These are phyloP conservation scores for Drosophila kikkawai DNA, from an alignment of 1,140 invertebrate genomes.

Conservation along the genomic window DNA sequence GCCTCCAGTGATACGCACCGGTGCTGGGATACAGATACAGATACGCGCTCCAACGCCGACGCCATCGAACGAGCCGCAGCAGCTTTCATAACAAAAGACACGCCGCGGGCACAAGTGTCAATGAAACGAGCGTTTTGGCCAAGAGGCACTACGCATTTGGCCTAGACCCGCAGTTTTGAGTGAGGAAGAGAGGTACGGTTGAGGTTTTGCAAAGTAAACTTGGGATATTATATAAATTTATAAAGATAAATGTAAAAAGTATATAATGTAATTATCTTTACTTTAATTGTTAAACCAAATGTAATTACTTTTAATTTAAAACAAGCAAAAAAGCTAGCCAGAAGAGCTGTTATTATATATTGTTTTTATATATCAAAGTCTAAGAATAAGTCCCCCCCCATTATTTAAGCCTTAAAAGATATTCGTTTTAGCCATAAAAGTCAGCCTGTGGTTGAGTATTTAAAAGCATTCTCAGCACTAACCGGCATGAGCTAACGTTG, in stretches of 20 bases:
- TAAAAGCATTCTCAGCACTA: constrained; percentile 10
- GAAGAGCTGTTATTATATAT: background rate
- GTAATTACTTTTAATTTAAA: background rate
- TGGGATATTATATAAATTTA: background rate
- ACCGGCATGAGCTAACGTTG: constrained; percentile 7
- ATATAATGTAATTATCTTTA: background rate
- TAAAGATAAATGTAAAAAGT: no score
- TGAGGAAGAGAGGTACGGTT: constrained; percentile 23
- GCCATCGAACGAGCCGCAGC: constrained; percentile 38
- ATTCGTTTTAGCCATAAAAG: constrained; percentile 10
- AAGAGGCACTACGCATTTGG: constrained; percentile 37
- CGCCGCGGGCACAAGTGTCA: constrained; percentile 77
- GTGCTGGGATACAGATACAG: constrained; percentile 56
- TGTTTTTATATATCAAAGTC: background rate
- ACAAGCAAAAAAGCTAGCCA: background rate
- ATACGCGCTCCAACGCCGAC: constrained; percentile 56
- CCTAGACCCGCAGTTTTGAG: constrained; percentile 35
- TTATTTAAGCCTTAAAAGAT: background rate
- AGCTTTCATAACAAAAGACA: constrained; percentile 68
- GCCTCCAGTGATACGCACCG: constrained; percentile 73
- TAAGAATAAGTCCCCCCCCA: background rate
- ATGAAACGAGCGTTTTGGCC: constrained; percentile 67
- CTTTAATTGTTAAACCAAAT: background rate
- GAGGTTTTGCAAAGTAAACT: background rate
- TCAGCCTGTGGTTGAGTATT: constrained; percentile 1